phyloP scores from a whole-genome alignment of 2,797 vertebrate species.

The Artibeus jamaicensis region DNA sequence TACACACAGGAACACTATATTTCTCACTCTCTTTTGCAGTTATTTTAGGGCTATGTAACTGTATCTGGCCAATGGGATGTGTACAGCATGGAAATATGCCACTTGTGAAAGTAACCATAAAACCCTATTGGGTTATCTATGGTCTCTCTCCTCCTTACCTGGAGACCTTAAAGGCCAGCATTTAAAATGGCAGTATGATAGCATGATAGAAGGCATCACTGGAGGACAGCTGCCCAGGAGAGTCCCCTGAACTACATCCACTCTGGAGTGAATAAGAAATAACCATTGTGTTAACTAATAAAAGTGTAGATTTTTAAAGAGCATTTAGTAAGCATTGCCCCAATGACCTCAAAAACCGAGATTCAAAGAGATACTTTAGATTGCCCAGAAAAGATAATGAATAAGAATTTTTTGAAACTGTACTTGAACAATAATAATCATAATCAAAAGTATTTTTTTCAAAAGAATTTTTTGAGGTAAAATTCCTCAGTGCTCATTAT shows the following conservation, averaged over 20 bases:
- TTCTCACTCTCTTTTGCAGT: not conserved
- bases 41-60: not conserved
- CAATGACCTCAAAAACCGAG: not conserved
- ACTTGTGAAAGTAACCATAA: not conserved
- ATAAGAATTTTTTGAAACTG: not conserved
- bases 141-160: not conserved
- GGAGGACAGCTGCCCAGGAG: not conserved
- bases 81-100: not conserved
- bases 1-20: not conserved
- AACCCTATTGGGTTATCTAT: not conserved
- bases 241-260: not conserved
- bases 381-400: not conserved
- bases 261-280: not conserved
- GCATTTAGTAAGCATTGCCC: not conserved
- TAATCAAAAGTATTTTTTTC: no score
- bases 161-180: not conserved
- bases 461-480: not conserved
- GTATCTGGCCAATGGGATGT: not conserved
- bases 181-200: not conserved
- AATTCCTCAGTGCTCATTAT: not conserved
- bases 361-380: conserved; percentile 30
- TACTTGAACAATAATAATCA: no score
- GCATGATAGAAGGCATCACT: not conserved
- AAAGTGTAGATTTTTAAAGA: not conserved
- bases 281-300: not conserved